Base-by-base conservation (phyloP, 2,113 vertebrate genomes). In the Seriola aureovittata region DNA sequence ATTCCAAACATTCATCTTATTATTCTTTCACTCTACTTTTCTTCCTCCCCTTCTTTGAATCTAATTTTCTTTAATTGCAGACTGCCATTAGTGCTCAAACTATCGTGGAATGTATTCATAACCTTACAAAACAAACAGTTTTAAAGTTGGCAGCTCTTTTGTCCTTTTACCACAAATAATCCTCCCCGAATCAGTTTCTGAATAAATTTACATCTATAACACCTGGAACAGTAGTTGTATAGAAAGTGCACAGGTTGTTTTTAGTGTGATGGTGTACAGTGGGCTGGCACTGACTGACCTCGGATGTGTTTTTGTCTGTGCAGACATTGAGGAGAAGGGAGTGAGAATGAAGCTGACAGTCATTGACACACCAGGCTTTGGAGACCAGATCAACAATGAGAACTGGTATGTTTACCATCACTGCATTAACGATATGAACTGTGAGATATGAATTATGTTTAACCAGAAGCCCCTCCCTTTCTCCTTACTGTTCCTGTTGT, bases 341-440 rank as follows among this genome's bases (percentile, higher is more conserved):
- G 98, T 99, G 68, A 97, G 97, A 70, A 99, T 99, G 98, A 99
- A 99, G 91, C 95, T 99, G 91, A 99, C 98, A 0, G 98, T 99
- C 80, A 99, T 99, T 0, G 98, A 99, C 94, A 99, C 98, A 0
- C 98, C 98, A 0, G 98, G 98, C 25, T 99, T 99, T 63, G 98
- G 98, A 81, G 98, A 99, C 89, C 98, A 99, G 93, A 99, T 99
- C 93, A 99, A 99, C 96, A 99, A 99, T 0, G 97, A 99, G 93
- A 99, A 99, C 93, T 99, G 98, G 98, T 99, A 89, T 90, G 93
- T 46, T 60, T 59, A 6, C 11, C 5, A 14, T 63, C 23, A 40
- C 38, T 23, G 21, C 32, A 14, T 7, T 23, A n/a, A 69, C 25
- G 23, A 8, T 50, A 42, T 54, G 44, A 60, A 32, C 16, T 21